Conservation (phyloP, 1,140 invertebrate genomes). For the Drosophila ohnishii region DNA sequence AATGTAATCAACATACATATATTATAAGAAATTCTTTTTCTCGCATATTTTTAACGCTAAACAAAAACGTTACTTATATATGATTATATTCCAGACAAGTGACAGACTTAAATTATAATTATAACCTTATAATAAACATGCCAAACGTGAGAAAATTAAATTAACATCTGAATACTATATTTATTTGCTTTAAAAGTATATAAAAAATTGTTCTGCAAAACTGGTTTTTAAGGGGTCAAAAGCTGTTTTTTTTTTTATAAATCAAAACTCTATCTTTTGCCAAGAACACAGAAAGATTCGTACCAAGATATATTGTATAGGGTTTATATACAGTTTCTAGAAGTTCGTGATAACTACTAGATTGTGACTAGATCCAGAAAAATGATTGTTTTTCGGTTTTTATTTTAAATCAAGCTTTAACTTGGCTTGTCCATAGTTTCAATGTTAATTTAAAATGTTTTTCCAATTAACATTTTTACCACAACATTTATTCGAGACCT, state of each 20-base stretch:
- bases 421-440: neutral
- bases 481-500: neutral
- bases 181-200: neutral
- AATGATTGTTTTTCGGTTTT: neutral
- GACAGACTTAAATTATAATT: too few relatives aligned
- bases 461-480: too few relatives aligned
- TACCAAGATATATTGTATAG: too few relatives aligned
- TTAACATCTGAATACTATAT: constrained; percentile 6
- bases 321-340: neutral
- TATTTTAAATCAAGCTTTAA: neutral
- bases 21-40: too few relatives aligned
- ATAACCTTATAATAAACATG: too few relatives aligned
- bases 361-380: neutral
- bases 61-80: too few relatives aligned
- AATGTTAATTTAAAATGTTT: neutral
- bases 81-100: too few relatives aligned
- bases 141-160: neutral
- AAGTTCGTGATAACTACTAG: neutral
- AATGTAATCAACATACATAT: too few relatives aligned
- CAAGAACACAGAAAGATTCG: too few relatives aligned
- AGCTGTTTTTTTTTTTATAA: too few relatives aligned
- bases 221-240: neutral
- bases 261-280: too few relatives aligned
- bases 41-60: too few relatives aligned
- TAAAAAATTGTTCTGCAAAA: neutral